Percentiles rank a stretch among this genome's conserved stretches.
These are phyloP conservation scores for Vultur gryphus DNA, from an alignment of 2,797 vertebrate species.

Conservation along the genomic window DNA sequence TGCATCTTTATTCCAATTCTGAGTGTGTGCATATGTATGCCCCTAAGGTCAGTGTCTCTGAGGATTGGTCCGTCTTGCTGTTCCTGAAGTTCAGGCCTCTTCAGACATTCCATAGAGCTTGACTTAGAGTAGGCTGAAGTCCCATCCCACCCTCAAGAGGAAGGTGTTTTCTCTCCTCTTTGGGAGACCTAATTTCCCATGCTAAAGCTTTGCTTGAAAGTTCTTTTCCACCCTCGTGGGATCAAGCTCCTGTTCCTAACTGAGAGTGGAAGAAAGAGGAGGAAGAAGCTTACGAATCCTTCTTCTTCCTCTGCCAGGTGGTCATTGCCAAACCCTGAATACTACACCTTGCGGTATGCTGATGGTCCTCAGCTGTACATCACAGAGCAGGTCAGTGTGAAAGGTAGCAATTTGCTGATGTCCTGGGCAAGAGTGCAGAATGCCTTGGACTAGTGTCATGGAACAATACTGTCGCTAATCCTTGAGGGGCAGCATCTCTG, in stretches of 20 bases:
- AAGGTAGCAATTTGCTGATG: neutral
- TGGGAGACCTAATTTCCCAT: neutral
- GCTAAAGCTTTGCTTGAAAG: neutral
- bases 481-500: neutral
- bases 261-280: neutral
- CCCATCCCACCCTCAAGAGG: neutral
- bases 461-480: neutral
- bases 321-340: constrained; percentile 93
- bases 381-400: constrained; percentile 89
- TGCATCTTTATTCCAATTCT: neutral
- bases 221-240: neutral
- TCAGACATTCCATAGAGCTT: neutral
- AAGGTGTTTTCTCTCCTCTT: neutral
- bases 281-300: neutral
- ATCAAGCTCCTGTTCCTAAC: neutral
- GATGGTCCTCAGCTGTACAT: constrained; percentile 98
- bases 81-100: neutral
- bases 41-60: neutral
- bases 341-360: constrained; percentile 93
- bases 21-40: neutral
- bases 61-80: neutral
- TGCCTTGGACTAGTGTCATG: neutral
- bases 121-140: neutral
- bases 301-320: constrained; percentile 76
- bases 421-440: neutral